Conservation (phyloP, 2,113 vertebrate species). For the Aythya baeri region DNA sequence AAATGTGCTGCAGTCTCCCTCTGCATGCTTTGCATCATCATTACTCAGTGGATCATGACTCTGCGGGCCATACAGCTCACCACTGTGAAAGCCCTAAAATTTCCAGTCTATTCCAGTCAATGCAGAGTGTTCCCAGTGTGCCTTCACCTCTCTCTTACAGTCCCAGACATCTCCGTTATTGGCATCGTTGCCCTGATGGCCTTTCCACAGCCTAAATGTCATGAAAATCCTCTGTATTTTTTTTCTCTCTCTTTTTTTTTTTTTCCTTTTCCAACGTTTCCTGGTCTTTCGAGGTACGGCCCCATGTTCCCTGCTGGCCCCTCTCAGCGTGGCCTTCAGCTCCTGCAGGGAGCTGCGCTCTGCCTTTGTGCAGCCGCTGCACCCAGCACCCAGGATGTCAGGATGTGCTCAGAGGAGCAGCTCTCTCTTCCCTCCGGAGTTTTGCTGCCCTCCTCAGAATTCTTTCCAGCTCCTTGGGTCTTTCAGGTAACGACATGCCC, state of each 20-base stretch:
- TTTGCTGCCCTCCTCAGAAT: slow-evolving; percentile 27
- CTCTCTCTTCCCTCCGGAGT: neutral
- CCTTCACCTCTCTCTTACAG: neutral
- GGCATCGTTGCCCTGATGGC: neutral
- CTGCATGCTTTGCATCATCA: neutral
- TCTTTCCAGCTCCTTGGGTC: neutral
- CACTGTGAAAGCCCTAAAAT: neutral
- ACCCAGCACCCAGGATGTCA: neutral
- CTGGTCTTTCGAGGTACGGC: neutral
- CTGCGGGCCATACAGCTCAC: neutral
- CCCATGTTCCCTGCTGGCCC: neutral
- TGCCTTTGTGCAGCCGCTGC: accelerated
- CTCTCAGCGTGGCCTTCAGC: accelerated
- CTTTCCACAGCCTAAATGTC: neutral
- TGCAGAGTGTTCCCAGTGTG: neutral
- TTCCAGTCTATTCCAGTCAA: neutral
- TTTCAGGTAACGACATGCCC: slow-evolving; percentile 51
- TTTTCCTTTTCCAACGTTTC: neutral
- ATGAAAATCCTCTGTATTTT: neutral
- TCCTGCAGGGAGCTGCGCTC: neutral
- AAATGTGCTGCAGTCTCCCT: neutral
- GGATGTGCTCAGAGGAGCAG: neutral
- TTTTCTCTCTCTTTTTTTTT: neutral
- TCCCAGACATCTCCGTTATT: neutral
- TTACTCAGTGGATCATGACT: neutral